Conservation (phyloP, 2,888 invertebrate genomes). For the Drosophila demipolita region DNA sequence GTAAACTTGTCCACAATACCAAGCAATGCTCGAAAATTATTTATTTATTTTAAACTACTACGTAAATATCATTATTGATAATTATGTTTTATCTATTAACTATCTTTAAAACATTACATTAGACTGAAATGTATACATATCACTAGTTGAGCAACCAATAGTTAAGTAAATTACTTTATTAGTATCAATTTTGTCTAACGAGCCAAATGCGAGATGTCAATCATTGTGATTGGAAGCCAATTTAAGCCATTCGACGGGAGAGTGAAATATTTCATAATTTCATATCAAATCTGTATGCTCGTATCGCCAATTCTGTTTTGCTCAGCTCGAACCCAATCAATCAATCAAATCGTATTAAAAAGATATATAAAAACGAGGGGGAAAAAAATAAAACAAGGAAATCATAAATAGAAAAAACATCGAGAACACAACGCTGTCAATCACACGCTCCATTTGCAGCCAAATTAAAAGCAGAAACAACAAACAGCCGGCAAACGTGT, state of each 20-base stretch:
- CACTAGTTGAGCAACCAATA: neutral
- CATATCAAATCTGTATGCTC: conserved; percentile 27
- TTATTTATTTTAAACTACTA: neutral
- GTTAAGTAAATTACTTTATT: conserved; percentile 34
- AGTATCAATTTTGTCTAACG: conserved; percentile 31
- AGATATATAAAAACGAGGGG: conserved; percentile 1
- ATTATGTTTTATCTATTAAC: neutral
- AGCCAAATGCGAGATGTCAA: conserved; percentile 57
- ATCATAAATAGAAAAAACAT: conserved; percentile 27
- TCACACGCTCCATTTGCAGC: conserved; percentile 81
- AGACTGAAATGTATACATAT: neutral
- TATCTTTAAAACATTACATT: neutral
- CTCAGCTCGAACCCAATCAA: conserved; percentile 57
- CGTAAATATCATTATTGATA: neutral
- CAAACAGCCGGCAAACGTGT: conserved; percentile 65
- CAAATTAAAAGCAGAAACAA: conserved; percentile 69
- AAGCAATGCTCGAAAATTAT: neutral
- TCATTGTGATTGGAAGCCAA: conserved; percentile 52
- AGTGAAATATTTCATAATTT: conserved; percentile 55
- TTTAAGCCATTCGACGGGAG: conserved; percentile 19
- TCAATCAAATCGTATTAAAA: conserved; percentile 73
- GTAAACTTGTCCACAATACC: neutral
- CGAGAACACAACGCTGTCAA: conserved; percentile 60
- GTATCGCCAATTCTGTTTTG: conserved; percentile 59
- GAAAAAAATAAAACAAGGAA: conserved; percentile 20